phyloP scores from a whole-genome alignment of 64 coral and sea anemone genomes.

The Porites australiensis region DNA sequence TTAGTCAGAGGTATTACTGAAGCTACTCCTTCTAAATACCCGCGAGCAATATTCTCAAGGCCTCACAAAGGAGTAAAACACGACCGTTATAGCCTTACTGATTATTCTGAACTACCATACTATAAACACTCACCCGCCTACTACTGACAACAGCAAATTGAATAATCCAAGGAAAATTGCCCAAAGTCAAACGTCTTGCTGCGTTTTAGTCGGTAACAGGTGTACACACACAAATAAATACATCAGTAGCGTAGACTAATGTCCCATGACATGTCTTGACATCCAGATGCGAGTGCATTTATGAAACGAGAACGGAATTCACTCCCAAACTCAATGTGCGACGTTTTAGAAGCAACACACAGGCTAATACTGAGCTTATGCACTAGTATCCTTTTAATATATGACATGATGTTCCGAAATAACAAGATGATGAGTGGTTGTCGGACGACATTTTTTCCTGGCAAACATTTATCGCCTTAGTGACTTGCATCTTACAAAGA shows the following conservation, averaged over 20 bases:
- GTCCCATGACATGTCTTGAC: not conserved
- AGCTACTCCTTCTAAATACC: too few species aligned
- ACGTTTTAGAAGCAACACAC: not conserved
- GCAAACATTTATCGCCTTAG: slow-evolving; percentile 54
- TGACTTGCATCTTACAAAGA: slow-evolving; percentile 19
- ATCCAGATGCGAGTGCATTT: not conserved
- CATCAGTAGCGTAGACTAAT: not conserved
- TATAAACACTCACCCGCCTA: not conserved
- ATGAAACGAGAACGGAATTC: not conserved
- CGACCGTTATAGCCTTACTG: too few species aligned
- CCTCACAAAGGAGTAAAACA: too few species aligned
- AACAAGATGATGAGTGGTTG: slow-evolving; percentile 35
- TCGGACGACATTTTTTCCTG: slow-evolving; percentile 41
- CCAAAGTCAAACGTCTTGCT: not conserved
- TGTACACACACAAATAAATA: not conserved
- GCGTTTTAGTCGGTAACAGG: not conserved
- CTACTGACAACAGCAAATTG: not conserved
- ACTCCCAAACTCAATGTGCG: not conserved
- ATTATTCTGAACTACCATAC: too few species aligned
- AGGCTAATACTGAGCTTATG: not conserved
- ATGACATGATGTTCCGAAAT: slow-evolving; percentile 12
- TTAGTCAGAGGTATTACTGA: too few species aligned
- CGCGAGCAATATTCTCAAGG: too few species aligned
- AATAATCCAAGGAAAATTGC: not conserved
- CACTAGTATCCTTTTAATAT: slow-evolving; percentile 24